Base-by-base conservation (phyloP, 2,888 invertebrate species). In the Cantharis flavilabris region DNA sequence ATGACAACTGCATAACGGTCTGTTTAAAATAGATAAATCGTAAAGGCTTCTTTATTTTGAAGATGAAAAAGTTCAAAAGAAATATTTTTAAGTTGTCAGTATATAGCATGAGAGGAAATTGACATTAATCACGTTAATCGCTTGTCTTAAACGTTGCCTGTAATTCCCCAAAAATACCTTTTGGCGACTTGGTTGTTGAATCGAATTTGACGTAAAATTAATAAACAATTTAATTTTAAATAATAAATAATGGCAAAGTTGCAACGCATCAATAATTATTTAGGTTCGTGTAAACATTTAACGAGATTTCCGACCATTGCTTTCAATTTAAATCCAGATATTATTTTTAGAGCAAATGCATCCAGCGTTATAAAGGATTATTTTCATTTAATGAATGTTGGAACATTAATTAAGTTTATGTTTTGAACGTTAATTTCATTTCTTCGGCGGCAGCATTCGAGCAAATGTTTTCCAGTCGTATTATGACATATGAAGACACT, bases 331-430 rank as follows among this genome's bases (percentile, higher is more conserved):
- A 67, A 67, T 67, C 65, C 65, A 64, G 65, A 23, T 67, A 13
- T 16, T 67, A 67, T 23, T 67, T 23, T 23, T 67, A 67, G 65
- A n/a, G 26, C 23, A 67, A 20, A 67, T 67, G 65, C 65, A 67
- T 23, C 23, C 26, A 67, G 16, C 49, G 26, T 23, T 67, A 23
- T 67, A 67, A 67, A 67, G 49, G 49, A 67, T 67, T 70, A 62
- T 70, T 70, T 70, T 70, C 70, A 33, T 70, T 70, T 70, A 33
- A 33, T 49, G 70, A 70, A 70, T 33, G 62, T 62, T 23, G 23
- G 13, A 70, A 70, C 70, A 70, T 49, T 70, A 33, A 70, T 70
- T 70, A 70, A 70, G 33, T 70, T 70, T 23, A 18, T 62, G 33
- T 62, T 70, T 49, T 70, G 49, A 70, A 70, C 70, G 62, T 70